Conservation (phyloP, 2,113 vertebrate species). For the Hyperopisus bebe region DNA sequence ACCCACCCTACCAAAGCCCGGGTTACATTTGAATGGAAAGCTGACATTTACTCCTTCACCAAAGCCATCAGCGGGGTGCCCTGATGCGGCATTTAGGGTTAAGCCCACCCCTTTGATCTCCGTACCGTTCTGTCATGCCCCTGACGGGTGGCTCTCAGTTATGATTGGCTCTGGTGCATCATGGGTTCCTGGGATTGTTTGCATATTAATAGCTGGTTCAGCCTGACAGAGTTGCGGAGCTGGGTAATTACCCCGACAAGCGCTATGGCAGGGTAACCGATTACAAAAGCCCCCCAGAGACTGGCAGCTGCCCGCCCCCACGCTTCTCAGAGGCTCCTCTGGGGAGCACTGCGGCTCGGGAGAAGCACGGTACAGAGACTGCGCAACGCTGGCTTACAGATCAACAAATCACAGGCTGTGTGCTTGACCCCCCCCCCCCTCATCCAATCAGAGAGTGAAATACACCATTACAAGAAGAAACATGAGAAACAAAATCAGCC, state of each 20-base stretch:
- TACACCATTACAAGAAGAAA: not conserved
- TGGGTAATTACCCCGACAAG: slow-evolving; percentile 82
- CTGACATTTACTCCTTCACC: slow-evolving; percentile 42
- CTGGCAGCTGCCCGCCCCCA: slow-evolving; percentile 36
- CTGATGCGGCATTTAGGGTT: slow-evolving; percentile 50
- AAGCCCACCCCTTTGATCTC: slow-evolving; percentile 59
- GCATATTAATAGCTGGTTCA: slow-evolving; percentile 70
- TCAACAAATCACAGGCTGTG: not conserved
- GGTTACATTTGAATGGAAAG: not conserved
- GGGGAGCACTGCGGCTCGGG: not conserved
- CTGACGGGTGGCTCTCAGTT: slow-evolving; percentile 72
- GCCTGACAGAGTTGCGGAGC: slow-evolving; percentile 72
- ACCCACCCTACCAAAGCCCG: not conserved
- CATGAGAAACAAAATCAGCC: not conserved
- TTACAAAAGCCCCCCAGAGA: slow-evolving; percentile 74
- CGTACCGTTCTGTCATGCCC: slow-evolving; percentile 62
- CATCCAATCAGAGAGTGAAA: not conserved
- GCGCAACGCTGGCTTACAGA: not conserved
- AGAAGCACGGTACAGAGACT: not conserved
- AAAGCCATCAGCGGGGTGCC: slow-evolving; percentile 58
- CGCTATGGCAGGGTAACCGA: slow-evolving; percentile 81
- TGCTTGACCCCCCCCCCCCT: not conserved
- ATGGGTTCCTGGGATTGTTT: slow-evolving; percentile 81
- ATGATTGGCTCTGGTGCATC: slow-evolving; percentile 68
- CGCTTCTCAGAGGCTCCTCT: not conserved